These are phyloP conservation scores for Antedon bifida DNA, from an alignment of 35 echinoderm and acorn worm genomes.

Conservation along the genomic window DNA sequence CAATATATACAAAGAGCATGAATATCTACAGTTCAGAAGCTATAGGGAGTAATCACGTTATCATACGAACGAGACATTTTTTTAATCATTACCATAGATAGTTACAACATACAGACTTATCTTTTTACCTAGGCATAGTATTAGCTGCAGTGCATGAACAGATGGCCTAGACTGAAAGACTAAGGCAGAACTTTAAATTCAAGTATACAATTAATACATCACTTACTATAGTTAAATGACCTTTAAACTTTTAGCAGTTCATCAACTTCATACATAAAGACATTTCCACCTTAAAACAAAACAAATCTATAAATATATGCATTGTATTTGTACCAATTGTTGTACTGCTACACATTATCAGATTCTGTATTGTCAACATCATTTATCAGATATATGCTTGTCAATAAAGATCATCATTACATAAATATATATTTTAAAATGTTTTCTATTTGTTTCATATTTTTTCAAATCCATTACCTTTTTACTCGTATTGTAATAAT, in stretches of 20 bases:
- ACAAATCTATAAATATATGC: not conserved
- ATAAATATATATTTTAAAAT: no score
- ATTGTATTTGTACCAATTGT: not conserved
- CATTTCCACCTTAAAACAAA: not conserved
- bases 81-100: not conserved
- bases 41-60: not conserved
- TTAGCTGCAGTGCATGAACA: not conserved
- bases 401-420: not conserved
- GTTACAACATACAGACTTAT: not conserved
- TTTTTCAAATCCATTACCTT: no score
- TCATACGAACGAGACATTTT: conserved; percentile 1
- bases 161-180: no score
- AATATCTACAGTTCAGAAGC: not conserved
- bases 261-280: no score
- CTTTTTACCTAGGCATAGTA: not conserved
- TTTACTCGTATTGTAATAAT: no score
- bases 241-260: not conserved
- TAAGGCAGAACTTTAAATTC: no score
- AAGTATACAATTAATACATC: no score
- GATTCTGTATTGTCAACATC: not conserved
- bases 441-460: no score
- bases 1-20: no score
- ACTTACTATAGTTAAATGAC: no score
- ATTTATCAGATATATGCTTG: not conserved
- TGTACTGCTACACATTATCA: no score